Conservation (phyloP, 2,888 invertebrate genomes). For the Lottia gigantea region DNA sequence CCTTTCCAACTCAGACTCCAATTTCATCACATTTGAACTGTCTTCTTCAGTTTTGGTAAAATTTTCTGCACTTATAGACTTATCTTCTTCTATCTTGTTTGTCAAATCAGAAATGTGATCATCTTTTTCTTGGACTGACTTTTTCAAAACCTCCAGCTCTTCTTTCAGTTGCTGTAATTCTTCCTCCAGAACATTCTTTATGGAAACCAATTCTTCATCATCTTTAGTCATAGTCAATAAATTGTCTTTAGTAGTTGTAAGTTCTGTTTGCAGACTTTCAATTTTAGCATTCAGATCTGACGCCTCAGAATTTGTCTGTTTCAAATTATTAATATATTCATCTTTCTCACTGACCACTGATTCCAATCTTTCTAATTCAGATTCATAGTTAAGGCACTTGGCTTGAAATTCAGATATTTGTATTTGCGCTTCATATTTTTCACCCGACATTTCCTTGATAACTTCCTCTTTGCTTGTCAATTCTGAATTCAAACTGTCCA, state of each 20-base stretch:
- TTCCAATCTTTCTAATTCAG: background rate
- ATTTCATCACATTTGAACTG: conserved; percentile 4
- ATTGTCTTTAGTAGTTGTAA: background rate
- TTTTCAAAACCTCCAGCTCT: conserved; percentile 26
- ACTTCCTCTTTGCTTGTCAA: conserved; percentile 7
- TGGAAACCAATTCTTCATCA: conserved; percentile 11
- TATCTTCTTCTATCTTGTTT: conserved; percentile 17
- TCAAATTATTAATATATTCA: too few relatives aligned
- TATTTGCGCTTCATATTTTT: conserved; percentile 8
- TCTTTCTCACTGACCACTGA: too few relatives aligned
- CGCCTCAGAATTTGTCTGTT: too few relatives aligned
- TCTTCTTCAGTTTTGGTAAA: background rate
- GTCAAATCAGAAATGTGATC: background rate
- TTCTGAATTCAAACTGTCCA: background rate
- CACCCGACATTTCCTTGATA: background rate
- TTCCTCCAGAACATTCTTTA: conserved; percentile 29
- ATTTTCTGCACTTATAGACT: background rate
- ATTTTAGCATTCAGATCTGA: conserved; percentile 15
- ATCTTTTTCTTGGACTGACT: conserved; percentile 18
- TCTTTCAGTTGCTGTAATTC: conserved; percentile 19
- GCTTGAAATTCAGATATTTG: background rate
- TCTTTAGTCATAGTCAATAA: background rate
- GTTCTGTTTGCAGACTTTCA: conserved; percentile 18
- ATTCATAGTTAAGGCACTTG: background rate
- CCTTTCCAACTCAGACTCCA: conserved; percentile 18